Base-by-base conservation (phyloP, 2,797 vertebrate genomes). In the Scolopax rusticola region DNA sequence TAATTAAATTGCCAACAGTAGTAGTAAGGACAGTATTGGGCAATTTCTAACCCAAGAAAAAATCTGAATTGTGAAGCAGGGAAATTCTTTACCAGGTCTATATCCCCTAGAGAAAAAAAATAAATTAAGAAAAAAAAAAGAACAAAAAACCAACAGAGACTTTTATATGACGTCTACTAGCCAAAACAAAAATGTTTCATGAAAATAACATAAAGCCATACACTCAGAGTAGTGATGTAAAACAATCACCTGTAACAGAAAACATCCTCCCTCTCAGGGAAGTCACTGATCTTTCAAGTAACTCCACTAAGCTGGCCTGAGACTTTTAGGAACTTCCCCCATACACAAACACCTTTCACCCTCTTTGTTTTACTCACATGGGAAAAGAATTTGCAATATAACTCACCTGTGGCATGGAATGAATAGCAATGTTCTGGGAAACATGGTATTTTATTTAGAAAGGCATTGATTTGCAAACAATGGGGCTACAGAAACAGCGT, bases 391-490 rank as follows among this genome's bases (percentile, higher is more conserved):
- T 28, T 40, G 18, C 28, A 15, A 43, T n/a, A 50, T 68, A 74
- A 75, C 23, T 85, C 80, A 94, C 86, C 87, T 65, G 57, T 91
- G 57, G 20, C 78, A 93, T 32, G 18, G 89, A 83, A 57, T 47
- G 50, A 90, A 50, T 60, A 90, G 43, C 41, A 82, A 9, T 38
- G 27, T 87, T 94, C 75, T 93, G 50, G 54, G 65, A 96, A 83
- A 92, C 10, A n/a, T 2, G 10, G 27, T 54, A 54, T 81, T 93
- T 96, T 76, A 77, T 87, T 84, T 68, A 91, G 60, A 92, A 86
- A 90, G 71, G 38, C 54, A 33, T 5, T 77, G 91, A 89, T 85
- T 33, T 93, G 32, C 33, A 59, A 95, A 96, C 83, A 91, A 93
- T 70, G 63, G 64, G 17, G 19, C 24, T 50, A 84, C 63, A 87